Conservation (phyloP, 2,797 vertebrate species). For the Rhynchonycteris naso region DNA sequence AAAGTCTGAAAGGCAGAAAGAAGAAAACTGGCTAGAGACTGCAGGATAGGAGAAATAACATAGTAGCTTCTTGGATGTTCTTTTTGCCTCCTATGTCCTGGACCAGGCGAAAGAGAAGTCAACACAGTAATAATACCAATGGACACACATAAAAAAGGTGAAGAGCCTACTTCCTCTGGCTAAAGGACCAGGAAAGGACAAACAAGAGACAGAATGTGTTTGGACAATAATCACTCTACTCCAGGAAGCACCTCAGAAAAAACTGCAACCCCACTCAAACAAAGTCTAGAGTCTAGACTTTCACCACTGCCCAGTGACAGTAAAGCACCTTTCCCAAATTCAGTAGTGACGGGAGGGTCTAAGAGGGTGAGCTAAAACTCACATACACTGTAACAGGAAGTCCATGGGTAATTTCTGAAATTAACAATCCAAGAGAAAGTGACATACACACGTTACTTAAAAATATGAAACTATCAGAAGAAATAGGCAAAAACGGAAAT, state of each 20-base stretch:
- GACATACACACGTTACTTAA: neutral
- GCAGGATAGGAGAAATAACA: neutral
- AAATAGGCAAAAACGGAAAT: neutral
- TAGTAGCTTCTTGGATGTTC: neutral
- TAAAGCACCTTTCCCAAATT: neutral
- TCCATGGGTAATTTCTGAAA: neutral
- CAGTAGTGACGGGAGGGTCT: neutral
- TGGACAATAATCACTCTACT: neutral
- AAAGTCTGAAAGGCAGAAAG: neutral
- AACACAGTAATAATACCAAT: neutral
- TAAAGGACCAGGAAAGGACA: neutral
- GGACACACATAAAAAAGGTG: neutral
- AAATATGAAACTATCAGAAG: neutral
- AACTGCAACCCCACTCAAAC: neutral
- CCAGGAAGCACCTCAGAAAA: neutral
- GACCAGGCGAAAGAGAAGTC: neutral
- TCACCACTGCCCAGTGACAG: neutral
- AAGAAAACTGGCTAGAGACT: neutral
- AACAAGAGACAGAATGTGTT: neutral
- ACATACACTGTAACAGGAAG: neutral
- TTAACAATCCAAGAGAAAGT: constrained; percentile 22
- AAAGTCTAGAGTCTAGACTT: neutral
- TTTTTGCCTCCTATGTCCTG: neutral
- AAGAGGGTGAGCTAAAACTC: neutral
- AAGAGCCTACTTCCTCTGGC: neutral